A percentile compares a stretch with the other conserved stretches of the same genome.
Evolutionary conservation across 2,113 vertebrate genomes (phyloP).

Genomic region (Athene noctua): DNA sequence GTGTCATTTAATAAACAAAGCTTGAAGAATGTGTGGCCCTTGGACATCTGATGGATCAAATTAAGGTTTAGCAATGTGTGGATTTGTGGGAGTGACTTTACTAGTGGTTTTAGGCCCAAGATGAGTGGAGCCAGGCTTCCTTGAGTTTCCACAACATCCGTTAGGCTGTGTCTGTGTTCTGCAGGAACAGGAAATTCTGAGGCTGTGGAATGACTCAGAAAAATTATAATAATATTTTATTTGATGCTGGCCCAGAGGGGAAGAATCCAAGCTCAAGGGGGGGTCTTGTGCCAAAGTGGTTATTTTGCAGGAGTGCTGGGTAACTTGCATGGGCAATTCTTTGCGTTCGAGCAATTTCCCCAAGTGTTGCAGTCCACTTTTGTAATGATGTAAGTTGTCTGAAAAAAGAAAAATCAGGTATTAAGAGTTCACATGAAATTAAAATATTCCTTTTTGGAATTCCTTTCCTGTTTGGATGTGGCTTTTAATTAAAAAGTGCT

Average conservation of each 20-base stretch:
- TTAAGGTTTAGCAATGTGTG: not conserved
- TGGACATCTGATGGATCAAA: conserved; percentile 8
- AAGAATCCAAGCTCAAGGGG: not conserved
- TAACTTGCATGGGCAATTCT: not conserved
- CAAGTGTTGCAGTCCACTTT: not conserved
- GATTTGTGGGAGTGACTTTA: conserved; percentile 18
- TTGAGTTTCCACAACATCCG: not conserved
- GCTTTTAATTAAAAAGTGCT: not conserved
- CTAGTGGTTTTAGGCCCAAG: not conserved
- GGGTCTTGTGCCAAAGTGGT: not conserved
- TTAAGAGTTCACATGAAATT: not conserved
- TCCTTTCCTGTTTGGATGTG: not conserved
- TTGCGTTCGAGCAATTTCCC: not conserved
- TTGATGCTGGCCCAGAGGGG: not conserved
- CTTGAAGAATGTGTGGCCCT: not conserved
- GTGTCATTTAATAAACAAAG: conserved; percentile 16
- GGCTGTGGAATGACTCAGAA: conserved; percentile 9
- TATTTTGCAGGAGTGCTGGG: not conserved
- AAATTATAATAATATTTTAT: not conserved
- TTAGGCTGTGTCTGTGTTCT: not conserved
- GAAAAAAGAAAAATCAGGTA: not conserved
- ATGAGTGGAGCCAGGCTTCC: conserved; percentile 34
- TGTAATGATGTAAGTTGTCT: not conserved
- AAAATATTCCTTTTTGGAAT: not conserved
- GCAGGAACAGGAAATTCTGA: conserved; percentile 14